phyloP scores from a whole-genome alignment of 2,113 vertebrate genomes.

The Trichechus manatus region DNA sequence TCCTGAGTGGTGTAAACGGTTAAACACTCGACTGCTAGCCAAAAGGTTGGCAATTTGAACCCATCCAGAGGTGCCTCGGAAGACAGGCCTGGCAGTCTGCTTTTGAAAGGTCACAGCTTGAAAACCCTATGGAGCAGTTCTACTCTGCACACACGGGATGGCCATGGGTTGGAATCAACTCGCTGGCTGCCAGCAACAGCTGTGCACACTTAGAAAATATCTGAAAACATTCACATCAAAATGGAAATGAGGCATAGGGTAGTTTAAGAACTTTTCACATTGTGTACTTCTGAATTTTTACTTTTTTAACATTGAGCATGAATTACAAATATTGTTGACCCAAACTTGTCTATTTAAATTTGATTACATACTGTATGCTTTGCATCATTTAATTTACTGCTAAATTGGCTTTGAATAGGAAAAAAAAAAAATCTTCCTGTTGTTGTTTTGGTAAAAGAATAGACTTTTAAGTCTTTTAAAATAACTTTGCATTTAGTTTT shows the following conservation, averaged over 20 bases:
- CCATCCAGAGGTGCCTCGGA: too few species aligned
- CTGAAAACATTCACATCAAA: neutral
- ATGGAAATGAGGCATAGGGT: neutral
- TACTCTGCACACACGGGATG: too few species aligned
- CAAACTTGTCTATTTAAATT: slow-evolving; percentile 3
- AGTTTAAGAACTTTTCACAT: neutral
- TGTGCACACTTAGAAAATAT: neutral
- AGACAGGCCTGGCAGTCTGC: too few species aligned
- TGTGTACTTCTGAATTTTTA: neutral
- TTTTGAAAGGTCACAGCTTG: too few species aligned
- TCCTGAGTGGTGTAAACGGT: too few species aligned
- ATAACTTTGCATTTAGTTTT: neutral
- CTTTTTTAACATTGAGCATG: neutral
- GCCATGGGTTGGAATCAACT: too few species aligned
- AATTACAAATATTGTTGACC: slow-evolving; percentile 31
- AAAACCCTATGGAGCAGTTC: too few species aligned
- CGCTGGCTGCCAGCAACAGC: neutral
- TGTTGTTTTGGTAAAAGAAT: neutral
- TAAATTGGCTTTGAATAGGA: neutral
- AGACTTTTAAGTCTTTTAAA: slow-evolving; percentile 6
- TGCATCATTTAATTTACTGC: slow-evolving; percentile 7
- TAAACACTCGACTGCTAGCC: too few species aligned
- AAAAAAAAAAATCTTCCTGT: neutral
- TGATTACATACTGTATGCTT: neutral
- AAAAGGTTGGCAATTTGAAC: too few species aligned